phyloP scores from a whole-genome alignment of 2,797 vertebrate species.

The Gymnothorax javanicus region DNA sequence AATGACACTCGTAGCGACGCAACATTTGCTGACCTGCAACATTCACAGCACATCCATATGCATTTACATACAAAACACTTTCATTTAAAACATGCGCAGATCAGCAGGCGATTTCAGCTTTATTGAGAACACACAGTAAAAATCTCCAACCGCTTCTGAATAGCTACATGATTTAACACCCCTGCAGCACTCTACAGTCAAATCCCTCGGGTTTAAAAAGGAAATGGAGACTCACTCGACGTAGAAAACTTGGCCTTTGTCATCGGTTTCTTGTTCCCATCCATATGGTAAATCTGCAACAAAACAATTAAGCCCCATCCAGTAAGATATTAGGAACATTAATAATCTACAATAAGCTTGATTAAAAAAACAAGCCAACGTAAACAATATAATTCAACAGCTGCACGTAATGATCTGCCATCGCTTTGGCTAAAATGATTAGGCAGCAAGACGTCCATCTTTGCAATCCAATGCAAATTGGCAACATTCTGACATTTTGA shows the following conservation, averaged over 20 bases:
- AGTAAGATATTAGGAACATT: background rate
- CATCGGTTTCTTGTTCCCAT: conserved; percentile 95
- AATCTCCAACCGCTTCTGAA: conserved; percentile 35
- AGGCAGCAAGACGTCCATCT: background rate
- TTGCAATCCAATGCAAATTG: background rate
- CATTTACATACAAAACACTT: conserved; percentile 39
- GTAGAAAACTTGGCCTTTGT: conserved; percentile 89
- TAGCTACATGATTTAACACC: conserved; percentile 29
- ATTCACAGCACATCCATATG: conserved; percentile 37
- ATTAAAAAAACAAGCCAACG: background rate
- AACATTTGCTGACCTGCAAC: conserved; percentile 40
- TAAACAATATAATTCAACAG: background rate
- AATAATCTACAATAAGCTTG: background rate
- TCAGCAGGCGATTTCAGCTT: conserved; percentile 41
- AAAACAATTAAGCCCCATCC: conserved; percentile 28
- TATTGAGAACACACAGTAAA: conserved; percentile 32
- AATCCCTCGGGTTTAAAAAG: conserved; percentile 13
- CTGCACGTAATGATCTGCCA: background rate
- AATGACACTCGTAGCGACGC: conserved; percentile 36
- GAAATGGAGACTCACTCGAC: conserved; percentile 87
- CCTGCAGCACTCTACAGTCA: conserved; percentile 12
- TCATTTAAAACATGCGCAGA: conserved; percentile 34
- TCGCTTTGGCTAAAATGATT: background rate
- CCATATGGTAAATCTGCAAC: conserved; percentile 90
- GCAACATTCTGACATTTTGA: background rate